Percentiles rank a stretch among this genome's conserved stretches.
Conservation (phyloP, 2,888 invertebrate species). For the Clusia tigrina region DNA sequence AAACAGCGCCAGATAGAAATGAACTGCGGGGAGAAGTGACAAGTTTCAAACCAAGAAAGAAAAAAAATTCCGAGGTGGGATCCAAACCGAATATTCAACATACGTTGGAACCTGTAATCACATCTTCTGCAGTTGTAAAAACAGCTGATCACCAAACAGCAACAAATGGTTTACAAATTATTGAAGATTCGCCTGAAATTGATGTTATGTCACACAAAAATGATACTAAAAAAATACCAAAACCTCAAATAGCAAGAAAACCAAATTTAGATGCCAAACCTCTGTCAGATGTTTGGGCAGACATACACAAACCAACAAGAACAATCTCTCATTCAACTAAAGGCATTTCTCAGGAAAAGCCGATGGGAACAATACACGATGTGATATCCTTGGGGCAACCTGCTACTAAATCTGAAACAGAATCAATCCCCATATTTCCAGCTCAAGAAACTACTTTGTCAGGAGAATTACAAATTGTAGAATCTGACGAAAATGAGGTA, state of each 20-base stretch:
- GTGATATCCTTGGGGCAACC: no score
- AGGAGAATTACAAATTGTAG: background rate
- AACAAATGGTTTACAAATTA: no score
- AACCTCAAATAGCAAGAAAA: slow-evolving; percentile 33
- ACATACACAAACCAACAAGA: slow-evolving; percentile 36
- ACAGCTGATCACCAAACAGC: no score
- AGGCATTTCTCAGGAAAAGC: no score
- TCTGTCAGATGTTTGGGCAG: slow-evolving; percentile 27
- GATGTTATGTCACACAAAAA: no score
- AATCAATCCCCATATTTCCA: background rate
- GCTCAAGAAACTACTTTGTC: background rate
- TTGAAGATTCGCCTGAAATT: no score
- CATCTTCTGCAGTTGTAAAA: no score
- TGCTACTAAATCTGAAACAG: no score
- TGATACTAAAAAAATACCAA: no score
- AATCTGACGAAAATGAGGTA: slow-evolving; percentile 24
- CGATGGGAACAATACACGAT: no score
- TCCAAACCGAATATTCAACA: no score
- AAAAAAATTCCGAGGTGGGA: slow-evolving; percentile 3
- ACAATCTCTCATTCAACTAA: background rate
- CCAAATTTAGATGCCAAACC: slow-evolving; percentile 28
- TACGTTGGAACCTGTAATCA: no score
- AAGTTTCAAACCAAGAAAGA: background rate
- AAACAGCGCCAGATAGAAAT: slow-evolving; percentile 28
- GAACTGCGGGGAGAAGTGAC: slow-evolving; percentile 5